Evolutionary conservation across 2,888 invertebrate species (phyloP).

Genomic region (Ptilodon capucinus): DNA sequence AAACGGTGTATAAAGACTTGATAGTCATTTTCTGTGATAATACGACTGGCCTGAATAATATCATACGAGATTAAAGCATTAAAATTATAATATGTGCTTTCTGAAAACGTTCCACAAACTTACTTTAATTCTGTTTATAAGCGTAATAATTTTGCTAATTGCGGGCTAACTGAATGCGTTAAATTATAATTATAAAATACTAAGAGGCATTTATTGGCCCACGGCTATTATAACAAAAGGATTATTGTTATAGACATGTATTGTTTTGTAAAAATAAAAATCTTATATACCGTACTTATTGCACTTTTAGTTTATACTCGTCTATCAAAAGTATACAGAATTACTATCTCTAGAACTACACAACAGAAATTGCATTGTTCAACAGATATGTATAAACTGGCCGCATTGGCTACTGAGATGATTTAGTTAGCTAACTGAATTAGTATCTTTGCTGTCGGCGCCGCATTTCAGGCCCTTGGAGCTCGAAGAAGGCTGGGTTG

Average conservation of each 20-base stretch:
- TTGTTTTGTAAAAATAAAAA: constrained; percentile 11
- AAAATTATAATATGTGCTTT: not conserved
- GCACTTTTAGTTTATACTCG: constrained; percentile 6
- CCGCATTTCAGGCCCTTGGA: constrained; percentile 55
- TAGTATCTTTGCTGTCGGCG: constrained; percentile 53
- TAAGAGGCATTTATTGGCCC: not conserved
- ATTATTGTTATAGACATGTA: constrained; percentile 1
- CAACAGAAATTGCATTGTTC: no score
- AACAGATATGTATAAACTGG: no score
- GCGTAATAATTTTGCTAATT: not conserved
- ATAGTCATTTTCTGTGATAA: not conserved
- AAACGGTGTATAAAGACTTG: not conserved
- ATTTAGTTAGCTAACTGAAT: not conserved
- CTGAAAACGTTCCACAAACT: not conserved
- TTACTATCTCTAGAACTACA: no score
- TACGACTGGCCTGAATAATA: not conserved
- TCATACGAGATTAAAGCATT: not conserved
- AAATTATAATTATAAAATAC: not conserved
- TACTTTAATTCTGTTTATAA: not conserved
- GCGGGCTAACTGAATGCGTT: not conserved
- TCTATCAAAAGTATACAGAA: not conserved
- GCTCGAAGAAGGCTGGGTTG: constrained; percentile 58
- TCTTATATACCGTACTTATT: constrained; percentile 9
- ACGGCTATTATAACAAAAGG: not conserved
- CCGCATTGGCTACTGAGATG: no score